Evolutionary conservation across 2,113 vertebrate genomes (phyloP), one percentile per base, ranked within the genome.

Genomic region (Paralichthys olivaceus): DNA sequence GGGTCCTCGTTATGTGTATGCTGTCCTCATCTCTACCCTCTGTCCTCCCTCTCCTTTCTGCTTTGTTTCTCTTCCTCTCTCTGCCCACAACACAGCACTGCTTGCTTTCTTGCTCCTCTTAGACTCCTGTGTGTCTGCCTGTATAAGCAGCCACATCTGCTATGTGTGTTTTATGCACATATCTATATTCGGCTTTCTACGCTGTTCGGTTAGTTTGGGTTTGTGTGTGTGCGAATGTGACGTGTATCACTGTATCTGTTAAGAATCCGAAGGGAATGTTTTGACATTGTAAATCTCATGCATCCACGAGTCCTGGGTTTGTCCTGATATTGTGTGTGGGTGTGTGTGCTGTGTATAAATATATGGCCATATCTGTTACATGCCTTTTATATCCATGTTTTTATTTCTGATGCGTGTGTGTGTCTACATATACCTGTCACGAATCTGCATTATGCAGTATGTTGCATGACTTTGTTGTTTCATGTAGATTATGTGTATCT

Each of bases 21-120:
- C 61, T 71, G 77, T 66, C 71, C 67, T 82, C 84, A 56, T 87
- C 84, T 67, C 55, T n/a, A 2, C 51, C 71, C 75, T 19, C 23
- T 29, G 26, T n/a, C 67, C 45, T 28, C 56, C 47, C 40, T 87
- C 66, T 79, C 78, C 86, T 75, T 55, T 57, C 59, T 45, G 43
- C 43, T 74, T 62, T 83, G 69, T 89, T 64, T 79, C 78, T 86
- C 78, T 58, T 57, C 59, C 70, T 71, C 70, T 72, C 77, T 72
- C 65, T 72, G 8, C 55, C 80, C 71, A 77, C 78, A 79, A 72
- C 9, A 51, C 34, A 14, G 22, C 5, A 47, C 72, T 59, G 79
- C 73, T 72, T 20, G 54, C 34, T 37, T 37, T 12, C 34, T 12
- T 40, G 37, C 37, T 40, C 37, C 37, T 4, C 12, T 26, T 14